Conservation (phyloP, 2,113 vertebrate species). For the Salvelinus fontinalis region DNA sequence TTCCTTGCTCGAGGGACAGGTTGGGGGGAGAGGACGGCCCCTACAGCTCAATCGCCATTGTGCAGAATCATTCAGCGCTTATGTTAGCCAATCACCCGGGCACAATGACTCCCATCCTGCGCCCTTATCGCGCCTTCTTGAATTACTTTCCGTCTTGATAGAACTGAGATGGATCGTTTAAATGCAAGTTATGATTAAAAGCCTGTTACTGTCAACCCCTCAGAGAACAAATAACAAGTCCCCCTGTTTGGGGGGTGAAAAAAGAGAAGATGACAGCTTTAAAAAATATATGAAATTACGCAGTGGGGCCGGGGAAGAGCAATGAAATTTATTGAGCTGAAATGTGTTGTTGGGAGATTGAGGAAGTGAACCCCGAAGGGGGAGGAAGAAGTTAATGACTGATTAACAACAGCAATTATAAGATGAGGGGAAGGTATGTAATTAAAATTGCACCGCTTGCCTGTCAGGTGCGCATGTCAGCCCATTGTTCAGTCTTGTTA, state of each 20-base stretch:
- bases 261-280: conserved; percentile 89
- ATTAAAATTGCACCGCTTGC: conserved; percentile 96
- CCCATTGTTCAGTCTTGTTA: conserved; percentile 92
- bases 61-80: conserved; percentile 70
- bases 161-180: conserved; percentile 93
- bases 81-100: conserved; percentile 85
- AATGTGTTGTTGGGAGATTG: conserved; percentile 93
- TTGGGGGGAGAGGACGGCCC: conserved; percentile 53
- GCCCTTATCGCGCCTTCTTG: conserved; percentile 85
- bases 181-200: conserved; percentile 96
- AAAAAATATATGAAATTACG: conserved; percentile 98
- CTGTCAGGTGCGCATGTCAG: conserved; percentile 95
- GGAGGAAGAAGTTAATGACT: conserved; percentile 98
- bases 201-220: conserved; percentile 89
- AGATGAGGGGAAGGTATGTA: conserved; percentile 94
- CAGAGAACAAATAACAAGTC: conserved; percentile 91
- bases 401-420: conserved; percentile 86
- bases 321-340: conserved; percentile 95
- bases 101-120: conserved; percentile 90
- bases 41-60: conserved; percentile 60
- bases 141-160: conserved; percentile 92
- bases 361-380: conserved; percentile 90
- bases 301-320: conserved; percentile 86
- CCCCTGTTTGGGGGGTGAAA: conserved; percentile 77
- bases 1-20: conserved; percentile 51